Conservation (phyloP, 2,113 vertebrate species). For the Bubo bubo region DNA sequence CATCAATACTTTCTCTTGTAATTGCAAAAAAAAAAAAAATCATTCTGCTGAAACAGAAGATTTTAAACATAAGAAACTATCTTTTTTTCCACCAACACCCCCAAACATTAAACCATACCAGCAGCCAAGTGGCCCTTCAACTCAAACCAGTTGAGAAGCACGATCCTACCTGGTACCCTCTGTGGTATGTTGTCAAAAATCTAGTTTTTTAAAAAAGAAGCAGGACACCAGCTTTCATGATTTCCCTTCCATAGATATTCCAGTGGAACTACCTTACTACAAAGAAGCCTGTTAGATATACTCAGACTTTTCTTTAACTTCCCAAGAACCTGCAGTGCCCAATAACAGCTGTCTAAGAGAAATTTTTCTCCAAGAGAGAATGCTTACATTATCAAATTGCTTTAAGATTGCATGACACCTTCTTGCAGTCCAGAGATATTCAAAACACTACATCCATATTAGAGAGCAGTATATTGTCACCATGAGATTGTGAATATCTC, state of each 20-base stretch:
- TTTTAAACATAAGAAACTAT: background rate
- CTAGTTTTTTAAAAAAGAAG: background rate
- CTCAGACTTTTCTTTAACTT: background rate
- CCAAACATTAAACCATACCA: background rate
- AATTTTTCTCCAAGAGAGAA: background rate
- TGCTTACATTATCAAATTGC: background rate
- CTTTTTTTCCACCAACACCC: background rate
- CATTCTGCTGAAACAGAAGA: background rate
- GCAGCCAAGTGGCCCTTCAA: background rate
- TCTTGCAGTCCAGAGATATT: background rate
- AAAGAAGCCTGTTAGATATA: background rate
- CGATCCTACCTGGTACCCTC: background rate
- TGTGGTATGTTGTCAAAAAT: background rate
- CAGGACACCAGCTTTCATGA: background rate
- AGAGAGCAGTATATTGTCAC: background rate
- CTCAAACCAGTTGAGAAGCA: background rate
- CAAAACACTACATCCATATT: background rate
- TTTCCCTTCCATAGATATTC: background rate
- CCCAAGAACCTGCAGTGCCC: background rate
- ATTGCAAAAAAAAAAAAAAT: background rate
- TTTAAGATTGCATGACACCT: background rate
- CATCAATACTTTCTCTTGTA: background rate
- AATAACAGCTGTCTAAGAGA: background rate
- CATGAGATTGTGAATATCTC: background rate
- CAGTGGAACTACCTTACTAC: background rate